Evolutionary conservation across 2,797 vertebrate species (phyloP).

Genomic region (Coregonus sp.): DNA sequence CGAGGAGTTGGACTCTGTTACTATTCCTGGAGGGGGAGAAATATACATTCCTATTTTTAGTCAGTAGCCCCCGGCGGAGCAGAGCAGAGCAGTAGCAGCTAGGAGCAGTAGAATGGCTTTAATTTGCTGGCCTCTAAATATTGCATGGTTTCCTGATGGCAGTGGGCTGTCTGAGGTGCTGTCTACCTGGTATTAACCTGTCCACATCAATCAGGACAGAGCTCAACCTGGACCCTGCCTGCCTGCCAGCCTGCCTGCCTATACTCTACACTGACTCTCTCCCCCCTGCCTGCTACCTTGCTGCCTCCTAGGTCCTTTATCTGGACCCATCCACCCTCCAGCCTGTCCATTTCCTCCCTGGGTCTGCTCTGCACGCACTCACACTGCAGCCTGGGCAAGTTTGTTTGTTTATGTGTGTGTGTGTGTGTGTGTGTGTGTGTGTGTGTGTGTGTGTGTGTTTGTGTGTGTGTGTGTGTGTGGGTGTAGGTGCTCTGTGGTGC

Average conservation of each 20-base stretch:
- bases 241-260: constrained; percentile 13
- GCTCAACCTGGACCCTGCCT: constrained; percentile 56
- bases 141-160: constrained; percentile 80
- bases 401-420: constrained; percentile 15
- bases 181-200: constrained; percentile 76
- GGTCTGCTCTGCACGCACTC: background rate
- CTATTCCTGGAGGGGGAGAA: constrained; percentile 25
- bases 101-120: constrained; percentile 71
- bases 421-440: constrained; percentile 32
- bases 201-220: constrained; percentile 78
- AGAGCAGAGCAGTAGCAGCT: background rate
- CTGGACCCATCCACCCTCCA: background rate
- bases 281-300: too few relatives aligned
- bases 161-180: constrained; percentile 68
- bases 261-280: constrained; percentile 11
- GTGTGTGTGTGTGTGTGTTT: constrained; percentile 15
- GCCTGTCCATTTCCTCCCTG: background rate
- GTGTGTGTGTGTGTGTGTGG: too few relatives aligned
- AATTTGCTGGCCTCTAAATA: constrained; percentile 77
- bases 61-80: constrained; percentile 54
- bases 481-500: constrained; percentile 34
- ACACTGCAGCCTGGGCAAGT: constrained; percentile 6
- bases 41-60: constrained; percentile 71
- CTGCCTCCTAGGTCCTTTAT: too few relatives aligned
- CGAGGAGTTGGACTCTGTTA: constrained; percentile 27